A percentile compares a stretch with the other conserved stretches of the same genome.
phyloP scores from a whole-genome alignment of 2,113 vertebrate genomes.

The Crotophaga sulcirostris region DNA sequence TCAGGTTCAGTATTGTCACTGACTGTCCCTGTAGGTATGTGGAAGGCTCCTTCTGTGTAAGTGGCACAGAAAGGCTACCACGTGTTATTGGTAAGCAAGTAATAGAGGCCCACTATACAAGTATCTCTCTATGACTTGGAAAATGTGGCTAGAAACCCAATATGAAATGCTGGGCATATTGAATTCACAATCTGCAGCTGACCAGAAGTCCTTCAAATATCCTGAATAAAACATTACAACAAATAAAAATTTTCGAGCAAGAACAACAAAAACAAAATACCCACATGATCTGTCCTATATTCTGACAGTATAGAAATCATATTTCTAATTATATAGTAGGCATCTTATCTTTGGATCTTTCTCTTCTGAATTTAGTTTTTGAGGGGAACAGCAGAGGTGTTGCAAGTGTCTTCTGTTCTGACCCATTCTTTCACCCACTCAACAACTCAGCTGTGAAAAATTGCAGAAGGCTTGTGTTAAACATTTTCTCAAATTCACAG shows the following conservation, averaged over 20 bases:
- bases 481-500: constrained; percentile 5
- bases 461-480: not conserved
- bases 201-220: not conserved
- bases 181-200: not conserved
- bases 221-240: not conserved
- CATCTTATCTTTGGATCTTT: not conserved
- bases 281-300: not conserved
- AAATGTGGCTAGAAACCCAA: not conserved
- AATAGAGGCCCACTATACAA: not conserved
- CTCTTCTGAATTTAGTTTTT: not conserved
- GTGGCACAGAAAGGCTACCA: not conserved
- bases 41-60: not conserved
- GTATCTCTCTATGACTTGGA: not conserved
- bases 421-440: constrained; percentile 17
- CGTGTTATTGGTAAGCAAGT: not conserved
- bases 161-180: not conserved
- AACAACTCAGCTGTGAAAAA: not conserved
- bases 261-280: not conserved
- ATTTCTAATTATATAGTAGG: not conserved
- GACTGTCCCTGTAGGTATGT: not conserved
- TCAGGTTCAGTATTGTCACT: not conserved
- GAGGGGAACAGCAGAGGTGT: not conserved
- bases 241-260: not conserved
- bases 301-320: not conserved
- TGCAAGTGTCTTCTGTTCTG: not conserved